Evolutionary conservation across 2,797 vertebrate genomes (phyloP).

Genomic region (Cirrhinus mrigala): DNA sequence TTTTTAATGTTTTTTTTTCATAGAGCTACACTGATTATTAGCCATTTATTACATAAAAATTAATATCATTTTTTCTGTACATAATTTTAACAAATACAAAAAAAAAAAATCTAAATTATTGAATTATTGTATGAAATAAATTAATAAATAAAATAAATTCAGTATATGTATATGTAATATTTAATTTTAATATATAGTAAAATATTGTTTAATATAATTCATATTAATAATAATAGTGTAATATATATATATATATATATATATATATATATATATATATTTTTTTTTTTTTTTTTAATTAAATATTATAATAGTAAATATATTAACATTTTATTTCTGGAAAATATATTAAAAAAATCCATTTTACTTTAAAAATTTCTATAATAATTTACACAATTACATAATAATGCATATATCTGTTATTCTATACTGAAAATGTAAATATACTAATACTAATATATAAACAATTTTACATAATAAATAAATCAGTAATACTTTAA

Average conservation of each 20-base stretch:
- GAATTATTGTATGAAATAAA: neutral
- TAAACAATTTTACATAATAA: neutral
- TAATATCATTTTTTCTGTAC: neutral
- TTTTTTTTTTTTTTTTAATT: too few relatives aligned
- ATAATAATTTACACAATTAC: neutral
- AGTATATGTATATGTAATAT: too few relatives aligned
- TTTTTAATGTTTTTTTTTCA: neutral
- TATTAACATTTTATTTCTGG: too few relatives aligned
- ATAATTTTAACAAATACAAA: neutral
- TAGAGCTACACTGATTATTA: neutral
- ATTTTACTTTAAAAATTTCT: too few relatives aligned
- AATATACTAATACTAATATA: neutral
- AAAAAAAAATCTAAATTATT: neutral
- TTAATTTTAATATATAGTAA: too few relatives aligned
- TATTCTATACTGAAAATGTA: neutral
- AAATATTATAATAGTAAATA: neutral
- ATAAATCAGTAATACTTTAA: neutral
- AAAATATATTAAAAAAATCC: neutral
- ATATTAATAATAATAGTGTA: too few relatives aligned
- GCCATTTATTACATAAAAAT: neutral
- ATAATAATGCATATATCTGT: neutral
- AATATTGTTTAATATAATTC: too few relatives aligned
- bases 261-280: neutral
- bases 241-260: neutral
- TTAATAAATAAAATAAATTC: neutral